Evolutionary conservation across 2,797 vertebrate genomes (phyloP), one percentile per base, ranked within the genome.

Genomic region (Sorex maritimensis): DNA sequence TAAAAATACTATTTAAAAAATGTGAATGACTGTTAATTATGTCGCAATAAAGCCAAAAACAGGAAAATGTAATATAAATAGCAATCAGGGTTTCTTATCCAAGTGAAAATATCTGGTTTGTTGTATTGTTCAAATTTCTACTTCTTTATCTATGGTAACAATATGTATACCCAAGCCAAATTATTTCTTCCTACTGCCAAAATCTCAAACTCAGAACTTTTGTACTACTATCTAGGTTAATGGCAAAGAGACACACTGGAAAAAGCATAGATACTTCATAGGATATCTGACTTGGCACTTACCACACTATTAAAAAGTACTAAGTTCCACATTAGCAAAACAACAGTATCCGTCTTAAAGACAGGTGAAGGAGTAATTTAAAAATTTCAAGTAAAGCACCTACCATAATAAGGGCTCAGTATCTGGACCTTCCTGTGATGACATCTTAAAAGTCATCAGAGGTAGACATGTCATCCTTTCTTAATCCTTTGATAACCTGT

Each of bases 11-110:
- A 44, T 44, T 68, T 81, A 14, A 86, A 88, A 86, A 81, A 80
- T 8, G 55, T 26, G 77, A 73, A 78, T 81, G 49, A 81, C 73
- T 23, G 52, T 55, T 55, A 44, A 75, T 75, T 95, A 93, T 67
- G 34, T 24, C n/a, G 84, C 41, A 96, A 86, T 92, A 92, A 92
- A 90, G 75, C 9, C 52, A 55, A 55, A 67, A 92, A 92, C 81
- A 69, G 68, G 34, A 46, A 94, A 93, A 81, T 26, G 49, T 63
- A 52, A 75, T 17, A 82, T 26, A 65, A 83, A 88, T 73, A 82
- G 85, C 14, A 93, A 78, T 17, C 30, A 92, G 71, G 23, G 74
- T 69, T 91, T 21, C 23, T 93, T 75, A 28, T 91, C 26, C 28
- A 81, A 90, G 38, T 63, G 38, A 92, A 24, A 83, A 82, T 34